These are phyloP conservation scores for Acronicta leporina DNA, from an alignment of 2,888 invertebrate genomes.

Conservation along the genomic window DNA sequence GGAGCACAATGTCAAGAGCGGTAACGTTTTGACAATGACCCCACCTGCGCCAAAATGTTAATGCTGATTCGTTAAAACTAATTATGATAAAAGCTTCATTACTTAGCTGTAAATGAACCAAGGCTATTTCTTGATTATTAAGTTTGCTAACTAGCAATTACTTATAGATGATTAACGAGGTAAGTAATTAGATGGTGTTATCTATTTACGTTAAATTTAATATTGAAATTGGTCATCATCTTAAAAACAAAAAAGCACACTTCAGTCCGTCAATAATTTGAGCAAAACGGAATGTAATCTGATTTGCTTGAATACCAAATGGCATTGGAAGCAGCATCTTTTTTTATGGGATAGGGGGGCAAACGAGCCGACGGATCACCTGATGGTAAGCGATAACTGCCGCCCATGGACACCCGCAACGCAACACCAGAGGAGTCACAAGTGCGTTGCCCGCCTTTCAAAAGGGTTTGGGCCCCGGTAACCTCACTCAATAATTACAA, in stretches of 20 bases:
- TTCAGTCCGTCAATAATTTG: neutral
- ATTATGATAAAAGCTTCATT: neutral
- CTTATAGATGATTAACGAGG: neutral
- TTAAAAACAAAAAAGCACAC: too few relatives aligned
- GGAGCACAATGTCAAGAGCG: slow-evolving; percentile 72
- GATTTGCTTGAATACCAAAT: neutral
- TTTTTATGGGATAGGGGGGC: too few relatives aligned
- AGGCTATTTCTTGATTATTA: neutral
- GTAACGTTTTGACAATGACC: slow-evolving; percentile 58
- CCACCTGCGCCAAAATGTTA: slow-evolving; percentile 21
- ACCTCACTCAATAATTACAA: too few relatives aligned
- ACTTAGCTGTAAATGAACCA: neutral
- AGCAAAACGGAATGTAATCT: neutral
- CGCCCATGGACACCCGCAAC: too few relatives aligned
- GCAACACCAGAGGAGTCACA: too few relatives aligned
- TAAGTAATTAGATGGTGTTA: neutral
- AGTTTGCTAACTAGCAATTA: neutral
- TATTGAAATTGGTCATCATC: too few relatives aligned
- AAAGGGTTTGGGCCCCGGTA: too few relatives aligned
- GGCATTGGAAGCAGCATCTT: neutral
- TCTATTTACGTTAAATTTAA: neutral
- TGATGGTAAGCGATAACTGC: too few relatives aligned
- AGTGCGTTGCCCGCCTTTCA: too few relatives aligned
- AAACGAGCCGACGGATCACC: too few relatives aligned
- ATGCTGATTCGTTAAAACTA: slow-evolving; percentile 11